These are phyloP conservation scores for Melangyna quadrimaculata DNA, from an alignment of 2,888 invertebrate genomes.

Conservation along the genomic window DNA sequence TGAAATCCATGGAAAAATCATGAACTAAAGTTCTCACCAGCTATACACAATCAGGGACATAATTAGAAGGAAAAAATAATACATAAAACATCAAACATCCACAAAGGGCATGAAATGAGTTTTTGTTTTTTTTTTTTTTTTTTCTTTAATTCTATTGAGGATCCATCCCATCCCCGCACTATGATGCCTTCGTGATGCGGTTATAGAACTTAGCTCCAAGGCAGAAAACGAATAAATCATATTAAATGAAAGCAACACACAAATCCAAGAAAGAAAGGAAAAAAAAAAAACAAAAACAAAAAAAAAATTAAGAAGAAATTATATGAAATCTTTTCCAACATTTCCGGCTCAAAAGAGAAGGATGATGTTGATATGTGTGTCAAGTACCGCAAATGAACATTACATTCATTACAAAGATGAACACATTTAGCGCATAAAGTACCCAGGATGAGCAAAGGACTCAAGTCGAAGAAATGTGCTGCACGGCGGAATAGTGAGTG, in stretches of 20 bases:
- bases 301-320: not conserved
- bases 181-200: not conserved
- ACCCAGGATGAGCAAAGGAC: constrained; percentile 13
- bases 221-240: not conserved
- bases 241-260: not conserved
- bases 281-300: not conserved
- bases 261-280: not conserved
- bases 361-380: constrained; percentile 39
- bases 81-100: constrained; percentile 20
- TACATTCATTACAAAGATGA: constrained; percentile 39
- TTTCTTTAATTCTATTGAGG: constrained; percentile 9
- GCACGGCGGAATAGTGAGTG: constrained; percentile 26
- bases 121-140: not conserved
- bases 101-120: constrained; percentile 5
- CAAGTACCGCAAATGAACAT: constrained; percentile 47
- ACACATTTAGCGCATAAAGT: constrained; percentile 5
- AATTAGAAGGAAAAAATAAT: constrained; percentile 38
- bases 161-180: not conserved
- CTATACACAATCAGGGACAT: constrained; percentile 26
- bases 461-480: constrained; percentile 32
- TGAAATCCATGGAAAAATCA: not conserved
- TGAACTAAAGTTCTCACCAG: constrained; percentile 10
- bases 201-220: constrained; percentile 12
- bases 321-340: constrained; percentile 12
- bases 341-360: constrained; percentile 20